These are phyloP conservation scores for Cheilosia soror DNA, from an alignment of 2,888 invertebrate species.

Conservation along the genomic window DNA sequence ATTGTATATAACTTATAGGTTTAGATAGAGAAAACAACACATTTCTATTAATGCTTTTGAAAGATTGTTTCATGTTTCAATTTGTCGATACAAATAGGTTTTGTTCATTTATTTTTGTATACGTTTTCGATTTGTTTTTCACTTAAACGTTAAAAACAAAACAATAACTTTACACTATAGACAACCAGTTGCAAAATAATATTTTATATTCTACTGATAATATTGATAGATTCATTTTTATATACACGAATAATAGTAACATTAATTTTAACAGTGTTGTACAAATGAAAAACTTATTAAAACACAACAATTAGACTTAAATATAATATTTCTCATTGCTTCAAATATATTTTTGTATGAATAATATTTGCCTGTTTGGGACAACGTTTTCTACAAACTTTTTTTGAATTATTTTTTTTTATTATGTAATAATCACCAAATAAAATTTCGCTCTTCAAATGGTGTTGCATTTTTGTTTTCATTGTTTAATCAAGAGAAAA, in stretches of 20 bases:
- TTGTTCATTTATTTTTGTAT: slow-evolving; percentile 19
- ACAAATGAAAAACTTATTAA: slow-evolving; percentile 33
- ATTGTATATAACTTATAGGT: slow-evolving; percentile 58
- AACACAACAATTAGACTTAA: slow-evolving; percentile 54
- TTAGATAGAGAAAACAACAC: slow-evolving; percentile 1
- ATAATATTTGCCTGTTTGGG: slow-evolving; percentile 20
- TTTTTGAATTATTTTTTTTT: neutral
- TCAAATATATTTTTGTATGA: slow-evolving; percentile 1
- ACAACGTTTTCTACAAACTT: slow-evolving; percentile 27
- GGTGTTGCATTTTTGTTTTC: slow-evolving; percentile 36
- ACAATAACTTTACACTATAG: slow-evolving; percentile 57
- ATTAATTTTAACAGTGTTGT: slow-evolving; percentile 34
- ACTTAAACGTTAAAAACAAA: slow-evolving; percentile 35
- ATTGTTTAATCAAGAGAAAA: slow-evolving; percentile 54
- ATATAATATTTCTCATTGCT: slow-evolving; percentile 20
- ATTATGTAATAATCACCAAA: slow-evolving; percentile 24
- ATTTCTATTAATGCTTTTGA: slow-evolving; percentile 66
- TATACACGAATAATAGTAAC: slow-evolving; percentile 45
- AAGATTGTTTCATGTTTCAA: slow-evolving; percentile 73
- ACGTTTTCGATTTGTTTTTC: slow-evolving; percentile 31
- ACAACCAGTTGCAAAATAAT: slow-evolving; percentile 72
- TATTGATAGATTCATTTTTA: slow-evolving; percentile 40
- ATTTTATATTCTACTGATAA: slow-evolving; percentile 25
- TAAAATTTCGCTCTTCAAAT: neutral
- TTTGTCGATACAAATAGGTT: slow-evolving; percentile 52